phyloP scores from a whole-genome alignment of 2,113 vertebrate genomes.

The Nannobrachium achirus region DNA sequence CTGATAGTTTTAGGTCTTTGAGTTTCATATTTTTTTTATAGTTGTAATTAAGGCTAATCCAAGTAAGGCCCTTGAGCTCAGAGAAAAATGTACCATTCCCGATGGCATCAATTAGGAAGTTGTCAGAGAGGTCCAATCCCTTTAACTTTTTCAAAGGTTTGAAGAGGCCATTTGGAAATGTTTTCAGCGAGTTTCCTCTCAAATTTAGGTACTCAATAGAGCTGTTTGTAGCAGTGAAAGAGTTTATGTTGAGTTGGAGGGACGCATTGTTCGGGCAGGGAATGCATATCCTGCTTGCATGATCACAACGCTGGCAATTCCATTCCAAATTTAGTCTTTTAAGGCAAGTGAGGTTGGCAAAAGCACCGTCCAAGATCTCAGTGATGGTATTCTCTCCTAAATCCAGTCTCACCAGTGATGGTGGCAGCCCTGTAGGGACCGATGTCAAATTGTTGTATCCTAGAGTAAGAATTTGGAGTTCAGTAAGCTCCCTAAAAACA shows the following conservation, averaged over 20 bases:
- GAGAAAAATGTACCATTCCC: conserved; percentile 77
- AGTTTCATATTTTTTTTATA: conserved; percentile 73
- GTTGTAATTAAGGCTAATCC: conserved; percentile 81
- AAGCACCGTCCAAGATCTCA: conserved; percentile 58
- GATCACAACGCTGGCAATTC: conserved; percentile 85
- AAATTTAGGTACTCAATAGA: conserved; percentile 70
- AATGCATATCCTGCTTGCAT: conserved; percentile 80
- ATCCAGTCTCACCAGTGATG: conserved; percentile 71
- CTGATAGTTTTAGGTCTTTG: conserved; percentile 65
- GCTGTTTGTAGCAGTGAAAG: conserved; percentile 65
- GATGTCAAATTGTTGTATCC: conserved; percentile 83
- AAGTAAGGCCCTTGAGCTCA: conserved; percentile 67
- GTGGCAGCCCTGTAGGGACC: conserved; percentile 78
- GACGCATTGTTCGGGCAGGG: conserved; percentile 76
- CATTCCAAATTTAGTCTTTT: conserved; percentile 74
- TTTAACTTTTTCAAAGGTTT: conserved; percentile 59
- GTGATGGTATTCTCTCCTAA: conserved; percentile 79
- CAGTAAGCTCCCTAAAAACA: conserved; percentile 65
- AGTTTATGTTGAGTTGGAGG: conserved; percentile 60
- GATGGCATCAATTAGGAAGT: conserved; percentile 73
- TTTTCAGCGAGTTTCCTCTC: conserved; percentile 79
- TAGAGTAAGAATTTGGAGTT: conserved; percentile 74
- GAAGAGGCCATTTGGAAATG: conserved; percentile 73
- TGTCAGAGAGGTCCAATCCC: conserved; percentile 79
- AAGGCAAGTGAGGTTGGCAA: conserved; percentile 70